Evolutionary conservation across 2,113 vertebrate genomes (phyloP), one percentile per base, ranked within the genome.

Genomic region (Seriola aureovittata): DNA sequence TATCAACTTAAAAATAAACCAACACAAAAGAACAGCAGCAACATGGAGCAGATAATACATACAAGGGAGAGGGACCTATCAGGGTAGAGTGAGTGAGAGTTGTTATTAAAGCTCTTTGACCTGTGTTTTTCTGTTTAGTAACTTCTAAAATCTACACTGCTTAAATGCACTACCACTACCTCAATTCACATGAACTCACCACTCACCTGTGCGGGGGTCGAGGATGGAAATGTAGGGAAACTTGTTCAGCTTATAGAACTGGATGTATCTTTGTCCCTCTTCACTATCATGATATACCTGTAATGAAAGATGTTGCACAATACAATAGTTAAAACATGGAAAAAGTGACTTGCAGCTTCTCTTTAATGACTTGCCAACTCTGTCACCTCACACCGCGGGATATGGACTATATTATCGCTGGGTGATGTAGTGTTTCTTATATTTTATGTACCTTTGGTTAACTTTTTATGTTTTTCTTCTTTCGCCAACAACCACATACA

Each of bases 201-300:
- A 64, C 88, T 93, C 66, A 96, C 98, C 98, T 95, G 98, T 99
- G 60, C 98, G 96, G 71, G 98, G 98, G 82, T 99, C 98, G 85
- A 99, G 92, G 85, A 99, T 99, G 84, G 98, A 99, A 85, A 99
- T 99, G 52, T 99, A 99, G 60, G 98, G 98, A 83, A 99, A 99
- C 88, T 99, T 98, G 92, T 97, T 96, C 88, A 99, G 89, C 88
- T 99, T 99, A 92, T 99, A 99, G 70, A 99, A 99, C 90, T 99
- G 98, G 87, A 99, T 99, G 75, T 99, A 99, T 91, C 98, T 94
- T 94, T 99, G 98, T 72, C 98, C 98, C 88, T 99, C 98, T 89
- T 99, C 98, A 59, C 98, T 99, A 90, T 99, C 98, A 3, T 99
- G 98, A 90, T 99, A 99, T 46, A 99, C 98, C 98, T 99, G 84